Evolutionary conservation across 2,113 vertebrate genomes (phyloP), one percentile per base, ranked within the genome.

Genomic region (Cololabis saira): DNA sequence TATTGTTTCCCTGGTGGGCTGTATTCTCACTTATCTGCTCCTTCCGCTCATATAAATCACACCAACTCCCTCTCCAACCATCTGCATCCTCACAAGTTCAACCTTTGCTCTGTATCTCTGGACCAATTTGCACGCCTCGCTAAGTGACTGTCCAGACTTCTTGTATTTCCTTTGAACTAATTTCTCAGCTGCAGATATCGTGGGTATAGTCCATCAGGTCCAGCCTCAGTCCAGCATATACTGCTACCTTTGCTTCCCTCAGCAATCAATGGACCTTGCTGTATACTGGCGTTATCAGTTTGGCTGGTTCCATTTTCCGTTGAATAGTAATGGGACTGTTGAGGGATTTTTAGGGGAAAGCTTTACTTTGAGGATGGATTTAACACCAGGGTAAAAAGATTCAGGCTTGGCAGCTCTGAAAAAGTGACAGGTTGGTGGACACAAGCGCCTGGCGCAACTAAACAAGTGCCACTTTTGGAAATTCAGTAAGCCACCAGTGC

Each of bases 211-310:
- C 40, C 63, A 70, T 56, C 50, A 45, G 60, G 72, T 66, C 47
- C 61, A 43, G 44, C 52, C 43, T 67, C 3, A 2, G 59, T 17
- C 40, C 33, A 58, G 67, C 64, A 67, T 45, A 3, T 18, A 44
- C 42, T 51, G 16, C 42, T 74, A 49, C 40, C 58, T 76, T 61
- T 69, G 80, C 81, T 59, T 48, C 61, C 62, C 61, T 80, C 63
- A 59, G 78, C 72, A 67, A 87, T 87, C 86, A 70, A 74, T 87
- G 63, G 67, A 41, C 61, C 60, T 64, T 61, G 74, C 60, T 54
- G 51, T 76, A 76, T 57, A 61, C 51, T 47, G 76, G 72, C 67
- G 55, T 70, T 79, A 80, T 84, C 77, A 76, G 73, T 56, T 61
- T 67, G 73, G 62, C 48, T 59, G 48, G 61, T 52, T 50, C 33